Conservation (phyloP, 2,797 vertebrate species). For the Sylvilagus floridanus region DNA sequence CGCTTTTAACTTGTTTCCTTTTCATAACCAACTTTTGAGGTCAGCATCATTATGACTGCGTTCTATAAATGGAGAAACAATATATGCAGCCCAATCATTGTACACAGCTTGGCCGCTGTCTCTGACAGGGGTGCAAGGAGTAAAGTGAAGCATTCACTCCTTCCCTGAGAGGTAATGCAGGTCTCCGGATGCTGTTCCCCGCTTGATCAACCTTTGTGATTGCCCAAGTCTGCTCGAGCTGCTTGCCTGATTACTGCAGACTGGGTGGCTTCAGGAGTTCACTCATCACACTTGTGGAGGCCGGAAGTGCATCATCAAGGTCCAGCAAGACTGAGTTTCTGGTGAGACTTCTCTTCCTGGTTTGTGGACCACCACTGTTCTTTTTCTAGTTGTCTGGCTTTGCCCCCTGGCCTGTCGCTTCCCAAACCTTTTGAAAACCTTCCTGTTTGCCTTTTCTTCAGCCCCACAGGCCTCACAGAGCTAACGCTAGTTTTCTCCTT, state of each 20-base stretch:
- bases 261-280: neutral
- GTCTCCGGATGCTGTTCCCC: neutral
- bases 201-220: neutral
- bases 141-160: neutral
- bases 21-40: neutral
- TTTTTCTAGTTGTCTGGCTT: neutral
- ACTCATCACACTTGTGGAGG: neutral
- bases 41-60: neutral
- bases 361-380: neutral
- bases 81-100: neutral
- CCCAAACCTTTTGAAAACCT: neutral
- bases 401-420: neutral
- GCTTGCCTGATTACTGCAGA: neutral
- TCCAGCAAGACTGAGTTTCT: neutral
- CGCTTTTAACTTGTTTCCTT: slow-evolving; percentile 27
- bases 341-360: neutral
- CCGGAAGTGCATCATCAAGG: neutral
- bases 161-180: neutral
- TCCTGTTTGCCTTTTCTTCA: neutral
- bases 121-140: neutral
- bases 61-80: neutral
- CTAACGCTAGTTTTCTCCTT: neutral
- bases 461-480: neutral
- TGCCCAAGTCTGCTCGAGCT: neutral
- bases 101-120: neutral